Percentiles rank a stretch among this genome's conserved stretches.
phyloP scores from a whole-genome alignment of 2,797 vertebrate genomes.

The Eidolon dupreanum region DNA sequence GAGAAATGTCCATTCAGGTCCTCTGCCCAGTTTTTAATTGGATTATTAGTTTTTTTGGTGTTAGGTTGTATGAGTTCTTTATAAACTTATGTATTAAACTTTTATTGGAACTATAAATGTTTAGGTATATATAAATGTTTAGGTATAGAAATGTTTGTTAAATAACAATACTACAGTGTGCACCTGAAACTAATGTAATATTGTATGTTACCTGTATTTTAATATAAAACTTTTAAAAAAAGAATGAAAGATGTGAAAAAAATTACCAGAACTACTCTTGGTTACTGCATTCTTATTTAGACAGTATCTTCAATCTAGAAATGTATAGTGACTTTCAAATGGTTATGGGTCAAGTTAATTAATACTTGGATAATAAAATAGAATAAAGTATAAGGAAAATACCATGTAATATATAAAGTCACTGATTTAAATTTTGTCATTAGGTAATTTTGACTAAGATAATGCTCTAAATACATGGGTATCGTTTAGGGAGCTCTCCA shows the following conservation, averaged over 20 bases:
- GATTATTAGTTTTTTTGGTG: too few species aligned
- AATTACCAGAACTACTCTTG: not conserved
- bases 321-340: not conserved
- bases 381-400: not conserved
- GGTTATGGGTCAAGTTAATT: not conserved
- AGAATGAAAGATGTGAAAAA: slow-evolving; percentile 22
- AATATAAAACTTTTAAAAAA: not conserved
- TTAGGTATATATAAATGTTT: too few species aligned
- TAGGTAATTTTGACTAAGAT: not conserved
- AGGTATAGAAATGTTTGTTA: too few species aligned
- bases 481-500: not conserved
- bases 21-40: too few species aligned
- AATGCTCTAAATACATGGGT: not conserved
- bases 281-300: not conserved
- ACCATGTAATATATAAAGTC: not conserved
- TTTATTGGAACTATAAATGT: too few species aligned
- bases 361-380: not conserved
- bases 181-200: too few species aligned
- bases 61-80: too few species aligned
- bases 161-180: too few species aligned
- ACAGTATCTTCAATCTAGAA: not conserved
- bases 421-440: not conserved
- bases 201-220: too few species aligned
- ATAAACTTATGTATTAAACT: too few species aligned
- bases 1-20: too few species aligned